Conservation (phyloP, 1,140 invertebrate genomes). For the Nephotettix cincticeps region DNA sequence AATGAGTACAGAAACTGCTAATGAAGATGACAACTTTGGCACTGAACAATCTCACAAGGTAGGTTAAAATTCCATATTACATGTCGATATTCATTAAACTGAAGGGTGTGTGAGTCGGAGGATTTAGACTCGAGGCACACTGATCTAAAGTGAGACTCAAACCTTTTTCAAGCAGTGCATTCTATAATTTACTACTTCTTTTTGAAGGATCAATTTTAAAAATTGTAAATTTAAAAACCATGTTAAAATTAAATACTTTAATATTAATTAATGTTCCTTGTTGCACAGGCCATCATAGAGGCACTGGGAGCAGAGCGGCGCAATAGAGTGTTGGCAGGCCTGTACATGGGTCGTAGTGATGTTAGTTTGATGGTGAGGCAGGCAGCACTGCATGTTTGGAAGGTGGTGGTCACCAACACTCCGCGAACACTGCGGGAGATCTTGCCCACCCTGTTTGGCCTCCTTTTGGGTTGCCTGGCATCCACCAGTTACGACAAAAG, state of each 20-base stretch:
- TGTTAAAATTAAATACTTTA: no score
- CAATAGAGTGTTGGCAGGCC: constrained; percentile 90
- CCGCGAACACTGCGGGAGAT: constrained; percentile 96
- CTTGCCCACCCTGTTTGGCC: constrained; percentile 88
- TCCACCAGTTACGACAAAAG: constrained; percentile 95
- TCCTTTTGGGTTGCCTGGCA: constrained; percentile 89
- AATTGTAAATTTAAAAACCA: no score
- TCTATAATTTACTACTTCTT: no score
- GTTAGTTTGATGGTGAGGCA: constrained; percentile 96
- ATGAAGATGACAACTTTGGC: constrained; percentile 98
- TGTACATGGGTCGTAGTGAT: constrained; percentile 98
- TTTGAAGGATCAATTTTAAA: no score
- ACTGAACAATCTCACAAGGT: constrained; percentile 89
- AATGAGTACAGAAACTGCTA: constrained; percentile 97
- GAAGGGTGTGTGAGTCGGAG: no score
- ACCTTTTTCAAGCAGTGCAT: no score
- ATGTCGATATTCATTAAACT: no score
- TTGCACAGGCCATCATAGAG: constrained; percentile 76
- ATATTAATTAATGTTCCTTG: no score
- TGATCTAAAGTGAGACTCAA: no score
- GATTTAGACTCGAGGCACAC: no score
- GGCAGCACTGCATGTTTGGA: constrained; percentile 97
- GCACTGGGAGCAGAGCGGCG: constrained; percentile 85
- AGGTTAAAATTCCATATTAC: no score
- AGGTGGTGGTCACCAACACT: constrained; percentile 94